Conservation (phyloP, 2,113 vertebrate genomes). For the Syrrhaptes paradoxus region DNA sequence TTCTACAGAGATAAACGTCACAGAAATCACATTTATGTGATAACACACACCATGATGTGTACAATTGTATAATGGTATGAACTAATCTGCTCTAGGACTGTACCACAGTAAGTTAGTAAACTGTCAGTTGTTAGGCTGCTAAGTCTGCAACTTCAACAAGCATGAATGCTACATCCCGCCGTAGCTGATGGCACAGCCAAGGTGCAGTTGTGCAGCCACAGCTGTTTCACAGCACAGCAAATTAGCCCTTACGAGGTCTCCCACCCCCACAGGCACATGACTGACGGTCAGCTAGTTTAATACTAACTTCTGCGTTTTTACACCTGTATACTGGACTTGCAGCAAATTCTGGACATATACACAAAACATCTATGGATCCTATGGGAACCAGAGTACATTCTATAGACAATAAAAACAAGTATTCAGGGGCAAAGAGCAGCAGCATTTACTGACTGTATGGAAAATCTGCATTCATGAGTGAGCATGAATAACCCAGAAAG, state of each 20-base stretch:
- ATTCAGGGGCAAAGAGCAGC: not conserved
- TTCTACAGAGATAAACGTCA: not conserved
- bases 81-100: not conserved
- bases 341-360: not conserved
- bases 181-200: not conserved
- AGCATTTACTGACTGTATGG: not conserved
- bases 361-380: not conserved
- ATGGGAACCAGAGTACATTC: not conserved
- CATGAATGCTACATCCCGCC: accelerated
- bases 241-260: not conserved
- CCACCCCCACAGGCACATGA: not conserved
- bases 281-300: not conserved
- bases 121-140: not conserved
- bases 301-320: not conserved
- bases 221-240: too few relatives aligned
- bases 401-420: not conserved
- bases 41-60: not conserved
- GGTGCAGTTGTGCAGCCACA: not conserved
- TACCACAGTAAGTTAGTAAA: not conserved
- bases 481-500: not conserved
- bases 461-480: not conserved
- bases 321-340: not conserved
- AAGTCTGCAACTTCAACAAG: not conserved
- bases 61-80: not conserved
- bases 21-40: not conserved